Base-by-base conservation (phyloP, 2,797 vertebrate genomes). In the Halcyon badia region DNA sequence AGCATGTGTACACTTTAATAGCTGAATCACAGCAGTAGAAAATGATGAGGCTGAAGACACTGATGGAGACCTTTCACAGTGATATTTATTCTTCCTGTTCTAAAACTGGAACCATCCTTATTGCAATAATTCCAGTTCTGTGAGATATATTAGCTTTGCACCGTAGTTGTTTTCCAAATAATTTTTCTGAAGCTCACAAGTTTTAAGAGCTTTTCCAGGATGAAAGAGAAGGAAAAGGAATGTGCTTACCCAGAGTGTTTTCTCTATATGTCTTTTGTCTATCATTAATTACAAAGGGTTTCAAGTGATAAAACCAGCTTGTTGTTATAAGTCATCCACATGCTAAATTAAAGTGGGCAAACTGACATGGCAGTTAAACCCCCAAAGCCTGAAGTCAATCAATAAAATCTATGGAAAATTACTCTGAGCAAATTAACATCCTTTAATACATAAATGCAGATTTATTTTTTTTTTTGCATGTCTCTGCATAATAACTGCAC, bases 351-450 rank as follows among this genome's bases (percentile, higher is more conserved):
- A 97, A 91, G 84, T 95, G 58, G 82, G 87, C 49, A 35, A 94
- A 95, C 80, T 72, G 84, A 94, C 94, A 89, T 75, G 94, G 83
- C 88, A 95, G 52, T 97, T 97, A 96, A 96, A 92, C 64, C 88
- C 65, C 80, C 79, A 95, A 95, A 96, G 89, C 65, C 87, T 94
- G 86, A 97, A 95, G 57, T 46, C 77, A 85, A 95, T 97, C 95
- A 94, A 95, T 97, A 96, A 96, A 96, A 94, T 97, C 92, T 88
- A 91, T 97, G 95, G 91, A 94, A 98, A 96, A 96, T 96, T 93
- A 90, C 92, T 95, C 79, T 35, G 30, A 49, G 58, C 66, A 52
- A 89, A 91, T 95, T 93, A 97, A 94, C 92, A 66, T 77, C 35
- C 93, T 89, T 87, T 87, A 51, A 89, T 81, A 93, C 26, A 82